These are phyloP conservation scores for Stramonita haemastoma DNA, from an alignment of 2,888 invertebrate species.

Conservation along the genomic window DNA sequence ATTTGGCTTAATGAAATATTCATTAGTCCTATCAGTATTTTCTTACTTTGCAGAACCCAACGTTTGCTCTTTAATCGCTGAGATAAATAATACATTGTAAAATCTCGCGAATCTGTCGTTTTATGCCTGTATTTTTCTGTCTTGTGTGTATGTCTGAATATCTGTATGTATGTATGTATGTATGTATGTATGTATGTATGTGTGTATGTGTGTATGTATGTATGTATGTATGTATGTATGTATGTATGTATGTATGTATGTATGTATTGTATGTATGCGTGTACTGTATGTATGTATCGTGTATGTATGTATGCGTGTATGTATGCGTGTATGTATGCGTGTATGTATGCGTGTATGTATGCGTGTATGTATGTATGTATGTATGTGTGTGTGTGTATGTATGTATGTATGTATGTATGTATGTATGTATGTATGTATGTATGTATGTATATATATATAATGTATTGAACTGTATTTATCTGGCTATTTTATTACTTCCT, in stretches of 20 bases:
- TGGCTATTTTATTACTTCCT: neutral
- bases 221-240: neutral
- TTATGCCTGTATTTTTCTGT: neutral
- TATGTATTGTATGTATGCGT: slow-evolving; percentile 27
- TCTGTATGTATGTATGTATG: neutral
- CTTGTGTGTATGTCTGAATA: neutral
- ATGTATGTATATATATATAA: slow-evolving; percentile 23
- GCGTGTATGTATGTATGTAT: neutral
- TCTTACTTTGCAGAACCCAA: no score
- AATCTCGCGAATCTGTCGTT: neutral
- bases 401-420: neutral
- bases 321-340: neutral
- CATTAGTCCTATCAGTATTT: no score
- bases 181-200: neutral
- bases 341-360: slow-evolving; percentile 18
- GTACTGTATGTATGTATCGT: neutral
- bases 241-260: neutral
- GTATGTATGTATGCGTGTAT: no score
- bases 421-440: slow-evolving; percentile 24
- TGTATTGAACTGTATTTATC: neutral
- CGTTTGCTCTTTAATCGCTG: no score
- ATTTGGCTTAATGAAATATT: no score
- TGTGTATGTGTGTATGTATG: neutral
- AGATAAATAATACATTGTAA: no score
- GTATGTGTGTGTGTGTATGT: no score